Evolutionary conservation across 2,888 invertebrate genomes (phyloP), one percentile per base, ranked within the genome.

Genomic region (Elysia crispata): DNA sequence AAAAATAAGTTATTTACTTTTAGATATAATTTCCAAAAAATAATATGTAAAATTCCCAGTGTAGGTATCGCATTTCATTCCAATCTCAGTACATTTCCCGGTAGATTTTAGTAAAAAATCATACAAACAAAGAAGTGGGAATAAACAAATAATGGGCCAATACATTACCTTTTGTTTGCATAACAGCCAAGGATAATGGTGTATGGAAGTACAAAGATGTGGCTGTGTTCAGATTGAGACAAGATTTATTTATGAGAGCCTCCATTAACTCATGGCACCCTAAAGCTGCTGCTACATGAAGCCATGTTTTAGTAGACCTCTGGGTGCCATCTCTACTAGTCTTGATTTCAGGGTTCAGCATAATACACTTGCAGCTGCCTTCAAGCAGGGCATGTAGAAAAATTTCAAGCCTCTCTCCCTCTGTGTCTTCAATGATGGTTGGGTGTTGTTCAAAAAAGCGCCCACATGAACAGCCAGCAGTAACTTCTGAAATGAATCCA

Each of bases 141-240:
- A 41, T 11, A 41, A 41, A 41, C 41, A 41, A 41, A 41, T 11
- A 41, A 66, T 28, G 1, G 18, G 31, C 28, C 15, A 70, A 1
- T 31, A 28, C 30, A 50, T 72, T 64, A 69, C 79, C 31, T 75
- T 62, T 75, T 30, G 79, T 79, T 50, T 79, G 79, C 79, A 79
- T 79, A 25, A 87, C 81, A 15, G 87, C 86, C 31, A 88, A 74
- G 31, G 83, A 83, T 11, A 89, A 50, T 0, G 88, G 85, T 1
- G 88, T 86, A 57, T 79, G 81, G 25, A 78, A 75, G 57, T 49
- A 69, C 3, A 83, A 54, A 0, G 54, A 72, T 41, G 87, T 86
- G 30, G 31, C 57, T 60, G 50, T 62, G 20, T 81, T 80, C 76
- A 87, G 81, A 28, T 87, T 50, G 64, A 80, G 66, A 78, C 86